These are phyloP conservation scores for Pterocles gutturalis DNA, from an alignment of 2,113 vertebrate genomes.

Conservation along the genomic window DNA sequence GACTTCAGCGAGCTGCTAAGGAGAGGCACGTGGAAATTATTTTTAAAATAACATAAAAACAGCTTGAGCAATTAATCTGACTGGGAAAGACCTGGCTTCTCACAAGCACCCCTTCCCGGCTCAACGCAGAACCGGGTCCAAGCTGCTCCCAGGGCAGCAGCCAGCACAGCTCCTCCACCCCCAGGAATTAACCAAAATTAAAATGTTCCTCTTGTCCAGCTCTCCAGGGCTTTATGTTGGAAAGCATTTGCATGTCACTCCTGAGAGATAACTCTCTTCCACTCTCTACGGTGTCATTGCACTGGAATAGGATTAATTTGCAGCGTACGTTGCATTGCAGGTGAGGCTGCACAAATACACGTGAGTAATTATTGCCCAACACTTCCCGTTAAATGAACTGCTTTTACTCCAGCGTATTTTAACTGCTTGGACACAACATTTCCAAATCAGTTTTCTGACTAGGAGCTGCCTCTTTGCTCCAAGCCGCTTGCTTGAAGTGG, in stretches of 20 bases:
- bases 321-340: neutral
- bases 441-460: neutral
- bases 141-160: neutral
- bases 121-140: neutral
- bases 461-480: neutral
- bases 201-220: neutral
- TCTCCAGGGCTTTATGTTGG: neutral
- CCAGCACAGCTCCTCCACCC: neutral
- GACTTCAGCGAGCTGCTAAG: neutral
- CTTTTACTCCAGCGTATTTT: neutral
- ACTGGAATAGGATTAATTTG: neutral
- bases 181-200: neutral
- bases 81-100: neutral
- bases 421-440: neutral
- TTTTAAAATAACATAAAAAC: no score
- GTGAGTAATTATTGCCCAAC: neutral
- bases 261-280: neutral
- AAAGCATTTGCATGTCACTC: neutral
- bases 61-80: neutral
- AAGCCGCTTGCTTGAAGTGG: neutral
- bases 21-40: neutral
- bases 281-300: neutral
- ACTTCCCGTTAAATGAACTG: neutral
- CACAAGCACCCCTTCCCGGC: accelerated
- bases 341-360: neutral